Evolutionary conservation across 2,113 vertebrate species (phyloP).

Genomic region (Zeus faber): DNA sequence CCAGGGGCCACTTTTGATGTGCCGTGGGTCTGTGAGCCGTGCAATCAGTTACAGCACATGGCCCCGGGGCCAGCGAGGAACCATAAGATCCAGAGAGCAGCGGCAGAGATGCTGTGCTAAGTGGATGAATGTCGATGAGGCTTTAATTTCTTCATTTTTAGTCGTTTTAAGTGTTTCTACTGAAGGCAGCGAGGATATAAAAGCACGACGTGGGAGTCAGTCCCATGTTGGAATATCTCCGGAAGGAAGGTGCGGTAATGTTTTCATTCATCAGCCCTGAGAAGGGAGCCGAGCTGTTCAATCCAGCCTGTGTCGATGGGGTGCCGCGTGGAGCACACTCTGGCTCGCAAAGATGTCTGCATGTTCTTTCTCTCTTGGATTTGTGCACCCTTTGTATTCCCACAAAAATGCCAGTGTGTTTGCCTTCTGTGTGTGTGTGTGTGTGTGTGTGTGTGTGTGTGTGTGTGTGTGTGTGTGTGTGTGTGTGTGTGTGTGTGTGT

Average conservation of each 20-base stretch:
- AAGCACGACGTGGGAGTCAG: constrained; percentile 56
- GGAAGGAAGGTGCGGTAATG: constrained; percentile 40
- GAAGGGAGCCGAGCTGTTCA: constrained; percentile 2
- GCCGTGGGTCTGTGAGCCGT: no score
- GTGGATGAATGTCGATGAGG: no score
- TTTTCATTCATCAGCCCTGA: constrained; percentile 17
- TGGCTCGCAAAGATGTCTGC: neutral
- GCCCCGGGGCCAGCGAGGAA: no score
- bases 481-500: neutral
- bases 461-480: neutral
- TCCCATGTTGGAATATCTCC: constrained; percentile 46
- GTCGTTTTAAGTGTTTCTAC: constrained; percentile 50
- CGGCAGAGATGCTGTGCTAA: no score
- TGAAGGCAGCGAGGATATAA: constrained; percentile 49
- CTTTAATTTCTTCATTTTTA: no score
- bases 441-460: neutral
- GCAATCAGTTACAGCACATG: no score
- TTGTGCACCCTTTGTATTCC: neutral
- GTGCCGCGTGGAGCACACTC: neutral
- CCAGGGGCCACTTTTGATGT: no score
- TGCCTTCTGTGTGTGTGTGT: neutral
- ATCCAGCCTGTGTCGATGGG: neutral
- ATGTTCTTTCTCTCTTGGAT: neutral
- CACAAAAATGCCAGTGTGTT: neutral
- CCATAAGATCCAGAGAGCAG: no score